These are phyloP conservation scores for Pangasius mekongensis DNA, from an alignment of 2,797 vertebrate species.

Conservation along the genomic window DNA sequence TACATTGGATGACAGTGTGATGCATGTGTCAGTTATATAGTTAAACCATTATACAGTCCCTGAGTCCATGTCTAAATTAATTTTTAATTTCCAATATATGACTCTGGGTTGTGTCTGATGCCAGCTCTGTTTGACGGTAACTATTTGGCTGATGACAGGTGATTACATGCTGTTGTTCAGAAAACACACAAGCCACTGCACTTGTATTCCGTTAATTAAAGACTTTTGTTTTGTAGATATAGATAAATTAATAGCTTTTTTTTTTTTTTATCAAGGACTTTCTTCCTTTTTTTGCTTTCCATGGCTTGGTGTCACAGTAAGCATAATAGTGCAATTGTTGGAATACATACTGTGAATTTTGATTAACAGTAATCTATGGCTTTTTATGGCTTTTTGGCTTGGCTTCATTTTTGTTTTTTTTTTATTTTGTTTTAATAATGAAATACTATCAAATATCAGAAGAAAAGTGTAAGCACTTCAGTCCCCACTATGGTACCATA, in stretches of 20 bases:
- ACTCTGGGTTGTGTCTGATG: constrained; percentile 10
- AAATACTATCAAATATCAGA: not conserved
- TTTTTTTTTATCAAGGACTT: not conserved
- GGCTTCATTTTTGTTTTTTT: not conserved
- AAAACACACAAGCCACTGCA: constrained; percentile 25
- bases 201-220: constrained; percentile 7
- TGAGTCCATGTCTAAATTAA: constrained; percentile 26
- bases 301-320: not conserved
- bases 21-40: constrained; percentile 20
- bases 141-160: constrained; percentile 16
- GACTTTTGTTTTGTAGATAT: constrained; percentile 32
- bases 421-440: not conserved
- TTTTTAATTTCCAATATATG: not conserved
- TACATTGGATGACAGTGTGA: constrained; percentile 12
- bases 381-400: not conserved
- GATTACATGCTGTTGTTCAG: constrained; percentile 30
- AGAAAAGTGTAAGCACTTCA: not conserved
- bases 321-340: not conserved
- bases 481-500: not conserved
- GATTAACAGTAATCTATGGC: not conserved
- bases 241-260: not conserved
- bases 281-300: not conserved
- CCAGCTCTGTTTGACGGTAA: not conserved
- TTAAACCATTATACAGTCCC: constrained; percentile 17
- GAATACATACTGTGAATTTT: not conserved